These are phyloP conservation scores for Corythaeola cristata DNA, from an alignment of 2,113 vertebrate species.

Conservation along the genomic window DNA sequence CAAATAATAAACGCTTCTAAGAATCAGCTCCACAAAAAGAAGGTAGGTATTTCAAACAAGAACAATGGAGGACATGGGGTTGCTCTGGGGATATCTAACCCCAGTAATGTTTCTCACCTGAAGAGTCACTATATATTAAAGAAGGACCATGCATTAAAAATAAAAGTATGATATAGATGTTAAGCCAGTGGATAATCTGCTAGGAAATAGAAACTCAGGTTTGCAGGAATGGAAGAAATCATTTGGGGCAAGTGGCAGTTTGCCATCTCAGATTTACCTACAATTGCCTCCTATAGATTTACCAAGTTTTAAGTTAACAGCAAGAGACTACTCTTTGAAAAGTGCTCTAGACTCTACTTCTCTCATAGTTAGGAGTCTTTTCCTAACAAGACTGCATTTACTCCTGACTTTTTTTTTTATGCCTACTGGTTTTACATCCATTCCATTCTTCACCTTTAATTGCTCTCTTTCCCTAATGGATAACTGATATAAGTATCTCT, in stretches of 20 bases:
- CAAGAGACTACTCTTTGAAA: background rate
- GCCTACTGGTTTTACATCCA: background rate
- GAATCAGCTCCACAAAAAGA: background rate
- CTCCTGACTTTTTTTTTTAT: background rate
- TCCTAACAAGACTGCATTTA: background rate
- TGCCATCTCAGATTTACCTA: background rate
- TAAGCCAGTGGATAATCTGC: background rate
- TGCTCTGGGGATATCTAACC: background rate
- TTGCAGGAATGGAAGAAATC: background rate
- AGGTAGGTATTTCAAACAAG: background rate
- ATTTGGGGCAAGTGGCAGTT: background rate
- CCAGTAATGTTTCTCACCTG: background rate
- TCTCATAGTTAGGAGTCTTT: background rate
- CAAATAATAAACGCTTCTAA: background rate
- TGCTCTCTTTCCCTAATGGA: background rate
- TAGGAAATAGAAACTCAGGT: background rate
- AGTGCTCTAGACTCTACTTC: background rate
- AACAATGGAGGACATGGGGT: background rate
- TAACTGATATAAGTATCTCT: background rate
- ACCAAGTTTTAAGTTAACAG: background rate
- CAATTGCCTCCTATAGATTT: background rate
- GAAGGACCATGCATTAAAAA: background rate
- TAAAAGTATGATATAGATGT: background rate
- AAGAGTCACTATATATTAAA: background rate
- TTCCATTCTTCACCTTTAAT: background rate